Conservation (phyloP, 1,140 invertebrate species). For the Asbolus verrucosus region DNA sequence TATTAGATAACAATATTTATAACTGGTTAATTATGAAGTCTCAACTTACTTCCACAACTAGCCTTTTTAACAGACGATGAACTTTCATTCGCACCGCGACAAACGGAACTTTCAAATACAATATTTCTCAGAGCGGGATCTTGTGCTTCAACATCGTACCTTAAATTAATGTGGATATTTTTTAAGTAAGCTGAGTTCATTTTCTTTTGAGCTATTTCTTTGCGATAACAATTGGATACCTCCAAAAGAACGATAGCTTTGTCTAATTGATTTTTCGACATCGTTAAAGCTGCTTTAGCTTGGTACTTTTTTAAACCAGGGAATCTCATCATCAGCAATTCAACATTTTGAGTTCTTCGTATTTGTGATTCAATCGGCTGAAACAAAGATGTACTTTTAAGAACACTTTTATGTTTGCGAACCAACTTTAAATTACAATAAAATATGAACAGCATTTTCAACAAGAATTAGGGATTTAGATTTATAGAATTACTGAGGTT, state of each 20-base stretch:
- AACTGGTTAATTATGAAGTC: background rate
- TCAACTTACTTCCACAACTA: background rate
- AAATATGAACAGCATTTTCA: too few species aligned
- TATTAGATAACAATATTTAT: background rate
- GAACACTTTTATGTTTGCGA: too few species aligned
- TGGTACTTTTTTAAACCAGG: slow-evolving; percentile 24
- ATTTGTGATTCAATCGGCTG: background rate
- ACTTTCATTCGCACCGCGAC: background rate
- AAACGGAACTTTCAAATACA: background rate
- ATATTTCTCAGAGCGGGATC: slow-evolving; percentile 8
- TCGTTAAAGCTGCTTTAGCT: slow-evolving; percentile 12
- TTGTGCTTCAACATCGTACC: background rate
- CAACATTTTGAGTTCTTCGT: background rate
- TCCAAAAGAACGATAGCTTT: background rate
- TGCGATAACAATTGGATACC: background rate
- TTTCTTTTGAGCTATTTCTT: background rate
- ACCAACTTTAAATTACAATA: too few species aligned
- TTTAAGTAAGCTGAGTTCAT: background rate
- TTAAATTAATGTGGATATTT: slow-evolving; percentile 6
- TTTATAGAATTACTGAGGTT: too few species aligned
- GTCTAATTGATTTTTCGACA: background rate
- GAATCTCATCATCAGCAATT: background rate
- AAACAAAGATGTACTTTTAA: background rate
- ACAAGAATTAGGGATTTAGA: too few species aligned
- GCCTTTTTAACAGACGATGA: background rate